Percentiles rank a stretch among this genome's conserved stretches.
Conservation (phyloP, 2,797 vertebrate species). For the Tadarida brasiliensis region DNA sequence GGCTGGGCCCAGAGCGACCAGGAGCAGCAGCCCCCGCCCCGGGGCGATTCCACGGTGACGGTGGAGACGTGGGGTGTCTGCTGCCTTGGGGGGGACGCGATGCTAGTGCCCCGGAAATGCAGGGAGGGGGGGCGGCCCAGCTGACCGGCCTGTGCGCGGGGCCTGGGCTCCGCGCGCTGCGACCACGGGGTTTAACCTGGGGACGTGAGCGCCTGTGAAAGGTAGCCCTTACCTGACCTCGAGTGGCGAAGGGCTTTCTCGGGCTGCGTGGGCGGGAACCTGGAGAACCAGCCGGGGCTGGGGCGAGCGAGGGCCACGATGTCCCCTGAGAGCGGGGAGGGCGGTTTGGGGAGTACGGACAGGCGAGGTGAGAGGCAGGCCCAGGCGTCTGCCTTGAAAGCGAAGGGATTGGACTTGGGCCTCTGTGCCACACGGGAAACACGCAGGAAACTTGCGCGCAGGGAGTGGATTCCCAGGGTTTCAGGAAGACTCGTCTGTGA, state of each 20-base stretch:
- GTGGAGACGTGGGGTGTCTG: neutral
- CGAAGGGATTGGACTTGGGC: neutral
- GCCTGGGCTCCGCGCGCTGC: accelerated
- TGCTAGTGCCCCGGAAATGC: neutral
- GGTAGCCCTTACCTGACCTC: too few species aligned
- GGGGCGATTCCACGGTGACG: too few species aligned
- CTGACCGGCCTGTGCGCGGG: too few species aligned
- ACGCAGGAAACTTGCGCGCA: neutral
- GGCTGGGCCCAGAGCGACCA: neutral
- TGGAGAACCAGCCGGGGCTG: neutral
- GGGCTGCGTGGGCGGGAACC: neutral
- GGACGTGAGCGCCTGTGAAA: too few species aligned
- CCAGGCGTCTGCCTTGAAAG: neutral
- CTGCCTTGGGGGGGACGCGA: neutral
- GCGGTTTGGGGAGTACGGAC: neutral
- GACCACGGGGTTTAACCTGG: too few species aligned
- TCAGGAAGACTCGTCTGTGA: neutral
- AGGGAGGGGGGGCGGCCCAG: too few species aligned
- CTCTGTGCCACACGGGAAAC: neutral
- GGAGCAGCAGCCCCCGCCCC: neutral
- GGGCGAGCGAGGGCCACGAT: neutral
- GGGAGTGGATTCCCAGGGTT: neutral
- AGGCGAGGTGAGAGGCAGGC: neutral
- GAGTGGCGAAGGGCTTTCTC: neutral
- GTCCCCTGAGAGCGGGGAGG: neutral